Evolutionary conservation across 2,797 vertebrate species (phyloP).

Genomic region (Argya squamiceps): DNA sequence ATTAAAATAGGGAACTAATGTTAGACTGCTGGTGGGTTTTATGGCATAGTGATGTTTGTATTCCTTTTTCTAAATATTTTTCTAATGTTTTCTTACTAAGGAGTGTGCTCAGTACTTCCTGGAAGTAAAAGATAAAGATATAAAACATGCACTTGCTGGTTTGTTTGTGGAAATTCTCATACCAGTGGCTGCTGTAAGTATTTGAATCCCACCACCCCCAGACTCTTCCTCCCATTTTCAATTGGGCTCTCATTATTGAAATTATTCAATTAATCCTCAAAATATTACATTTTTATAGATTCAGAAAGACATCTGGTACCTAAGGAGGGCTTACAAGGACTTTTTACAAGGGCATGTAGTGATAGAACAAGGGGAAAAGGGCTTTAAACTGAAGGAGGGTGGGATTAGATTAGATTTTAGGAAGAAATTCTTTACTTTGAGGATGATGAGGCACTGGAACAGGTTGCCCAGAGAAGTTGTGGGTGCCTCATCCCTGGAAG

Average conservation of each 20-base stretch:
- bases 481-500: background rate
- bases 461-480: background rate
- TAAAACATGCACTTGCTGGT: slow-evolving; percentile 97
- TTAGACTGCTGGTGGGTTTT: background rate
- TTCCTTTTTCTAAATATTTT: background rate
- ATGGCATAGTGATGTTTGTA: background rate
- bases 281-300: background rate
- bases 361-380: background rate
- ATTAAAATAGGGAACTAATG: background rate
- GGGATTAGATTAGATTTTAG: background rate
- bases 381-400: background rate
- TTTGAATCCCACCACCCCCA: background rate
- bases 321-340: background rate
- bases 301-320: background rate
- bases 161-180: slow-evolving; percentile 99
- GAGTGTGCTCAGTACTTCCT: slow-evolving; percentile 99
- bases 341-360: background rate
- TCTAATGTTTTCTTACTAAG: slow-evolving; percentile 70
- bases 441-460: background rate
- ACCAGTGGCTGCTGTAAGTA: slow-evolving; percentile 98
- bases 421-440: background rate
- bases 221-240: background rate
- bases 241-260: background rate
- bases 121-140: slow-evolving; percentile 99
- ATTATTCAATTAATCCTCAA: background rate